Base-by-base conservation (phyloP, 2,888 invertebrate genomes). In the Syritta pipiens region DNA sequence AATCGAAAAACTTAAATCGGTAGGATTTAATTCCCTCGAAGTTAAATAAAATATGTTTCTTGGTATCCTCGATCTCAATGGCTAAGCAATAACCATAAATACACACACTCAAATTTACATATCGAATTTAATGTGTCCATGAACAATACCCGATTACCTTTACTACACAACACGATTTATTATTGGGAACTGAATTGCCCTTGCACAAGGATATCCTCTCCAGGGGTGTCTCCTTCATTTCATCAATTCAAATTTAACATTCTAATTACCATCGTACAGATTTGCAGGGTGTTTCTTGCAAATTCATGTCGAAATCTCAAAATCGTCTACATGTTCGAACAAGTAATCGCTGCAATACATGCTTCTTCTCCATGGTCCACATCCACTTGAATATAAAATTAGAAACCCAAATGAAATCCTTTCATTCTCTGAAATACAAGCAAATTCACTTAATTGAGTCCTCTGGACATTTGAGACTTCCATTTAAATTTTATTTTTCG, bases 401-500 rank as follows among this genome's bases (percentile, higher is more conserved):
- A 74, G 62, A 79, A 68, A 62, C 74, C 37, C 40, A 60, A 55
- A 55, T 72, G 46, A 65, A 77, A 65, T 65, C 77, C 63, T 71
- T 76, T 63, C 63, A 49, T 51, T 28, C 19, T 59, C 30, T 28
- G 55, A 67, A 57, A 60, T 67, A 67, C 42, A 79, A 67, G 67
- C 55, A 67, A 74, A 62, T 79, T 67, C 74, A 74, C 65, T 68
- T 68, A 74, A 68, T 74, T 74, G 74, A 74, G 74, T 74, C 79
- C 79, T 74, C 44, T 57, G 79, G 77, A 77, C 72, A 67, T 72
- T 79, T 44, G 67, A 79, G 72, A 67, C 71, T 71, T 63, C 35
- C 46, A 59, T 32, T 74, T 14, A n/a, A n/a, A n/a, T n/a, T n/a
- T n/a, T n/a, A n/a, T n/a, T n/a, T n/a, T n/a, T n/a, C n/a, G n/a